These are phyloP conservation scores for Criorhina ranunculi DNA, from an alignment of 2,888 invertebrate genomes.

Conservation along the genomic window DNA sequence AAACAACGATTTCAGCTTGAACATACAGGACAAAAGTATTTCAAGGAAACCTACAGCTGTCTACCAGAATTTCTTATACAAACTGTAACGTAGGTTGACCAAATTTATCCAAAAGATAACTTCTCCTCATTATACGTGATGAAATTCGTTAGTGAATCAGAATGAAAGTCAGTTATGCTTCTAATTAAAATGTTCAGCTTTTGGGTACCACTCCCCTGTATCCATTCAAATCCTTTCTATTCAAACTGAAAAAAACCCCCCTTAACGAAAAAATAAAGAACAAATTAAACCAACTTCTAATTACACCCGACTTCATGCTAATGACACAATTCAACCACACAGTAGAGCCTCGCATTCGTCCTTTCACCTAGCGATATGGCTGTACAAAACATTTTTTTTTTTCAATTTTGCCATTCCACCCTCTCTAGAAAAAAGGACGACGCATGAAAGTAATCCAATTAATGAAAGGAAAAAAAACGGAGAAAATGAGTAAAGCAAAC, in stretches of 20 bases:
- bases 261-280: conserved; percentile 11
- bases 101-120: conserved; percentile 18
- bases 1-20: no score
- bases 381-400: conserved; percentile 44
- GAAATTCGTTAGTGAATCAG: not conserved
- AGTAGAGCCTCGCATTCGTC: conserved; percentile 22
- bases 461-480: conserved; percentile 51
- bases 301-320: conserved; percentile 57
- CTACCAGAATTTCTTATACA: not conserved
- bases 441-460: conserved; percentile 75
- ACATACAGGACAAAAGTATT: not conserved
- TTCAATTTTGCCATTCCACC: conserved; percentile 45
- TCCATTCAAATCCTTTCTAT: conserved; percentile 2
- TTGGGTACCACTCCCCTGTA: conserved; percentile 14
- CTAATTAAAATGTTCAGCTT: conserved; percentile 58
- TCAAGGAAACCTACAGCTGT: not conserved
- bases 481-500: conserved; percentile 10
- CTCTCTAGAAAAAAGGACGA: conserved; percentile 41
- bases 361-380: not conserved
- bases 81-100: not conserved
- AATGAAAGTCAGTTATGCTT: conserved; percentile 9
- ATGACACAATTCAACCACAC: conserved; percentile 44
- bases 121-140: conserved; percentile 11
- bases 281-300: conserved; percentile 49
- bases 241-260: conserved; percentile 14